Evolutionary conservation across 2,888 invertebrate species (phyloP), one percentile per base, ranked within the genome.

Genomic region (Cynaeus angustus): DNA sequence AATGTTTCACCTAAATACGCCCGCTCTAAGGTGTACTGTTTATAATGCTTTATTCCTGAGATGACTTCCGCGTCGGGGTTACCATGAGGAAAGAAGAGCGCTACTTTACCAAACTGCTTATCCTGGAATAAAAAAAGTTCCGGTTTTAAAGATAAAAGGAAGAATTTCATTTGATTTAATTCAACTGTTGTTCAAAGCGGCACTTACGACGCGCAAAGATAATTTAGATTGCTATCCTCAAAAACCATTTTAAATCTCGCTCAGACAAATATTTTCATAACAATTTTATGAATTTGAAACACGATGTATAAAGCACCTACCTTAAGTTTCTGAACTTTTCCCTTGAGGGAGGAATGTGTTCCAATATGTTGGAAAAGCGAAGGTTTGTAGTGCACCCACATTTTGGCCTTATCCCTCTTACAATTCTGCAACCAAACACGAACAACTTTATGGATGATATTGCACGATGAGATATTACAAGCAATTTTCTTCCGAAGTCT

Each of bases 331-430:
- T 98, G 98, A 61, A 97, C 94, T 88, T 99, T 99, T 66, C 98
- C 98, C 84, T 93, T 94, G 0, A 99, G 88, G 0, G 98, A 98
- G 0, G 98, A 98, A 81, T 96, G 96, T 13, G 94, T 91, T 1
- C 98, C 98, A 71, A 98, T 94, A 82, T 99, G 99, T 85, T 98
- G 97, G 82, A 99, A 99, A 0, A 99, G 87, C 0, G 97, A 95
- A 0, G 95, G 94, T 75, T 95, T 94, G 83, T 93, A 96, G 80
- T 94, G 94, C 5, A 95, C 89, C 90, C 96, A 94, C 69, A 96
- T 88, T 77, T 90, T 89, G 7, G 90, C 88, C 82, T 94, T 94
- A 58, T 91, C 92, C 77, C 89, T 88, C 75, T 89, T 89, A 80
- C 98, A 99, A 73, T 95, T 95, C 93, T 97, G 88, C n/a, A 88